These are phyloP conservation scores for Agapostemon virescens DNA, from an alignment of 2,888 invertebrate genomes.

Conservation along the genomic window DNA sequence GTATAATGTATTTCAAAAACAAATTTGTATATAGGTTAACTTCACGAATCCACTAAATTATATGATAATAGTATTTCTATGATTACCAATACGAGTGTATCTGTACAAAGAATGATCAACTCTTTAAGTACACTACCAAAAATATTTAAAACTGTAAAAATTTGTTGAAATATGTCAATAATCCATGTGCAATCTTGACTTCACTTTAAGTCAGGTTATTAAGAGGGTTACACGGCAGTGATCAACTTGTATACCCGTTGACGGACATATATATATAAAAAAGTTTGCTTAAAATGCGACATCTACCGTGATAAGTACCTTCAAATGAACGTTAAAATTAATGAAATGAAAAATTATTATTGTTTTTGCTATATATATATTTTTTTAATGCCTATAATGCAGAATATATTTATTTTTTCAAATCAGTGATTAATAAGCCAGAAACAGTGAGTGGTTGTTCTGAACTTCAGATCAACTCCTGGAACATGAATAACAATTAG, in stretches of 20 bases:
- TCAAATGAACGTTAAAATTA: slow-evolving; percentile 3
- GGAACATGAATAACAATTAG: too few relatives aligned
- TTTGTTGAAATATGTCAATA: slow-evolving; percentile 37
- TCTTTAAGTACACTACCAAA: slow-evolving; percentile 31
- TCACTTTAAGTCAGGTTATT: slow-evolving; percentile 56
- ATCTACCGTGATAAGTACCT: slow-evolving; percentile 31
- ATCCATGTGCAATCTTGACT: slow-evolving; percentile 56
- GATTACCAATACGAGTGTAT: slow-evolving; percentile 50
- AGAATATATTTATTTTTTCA: neutral
- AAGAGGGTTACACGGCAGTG: slow-evolving; percentile 62
- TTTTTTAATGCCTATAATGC: neutral
- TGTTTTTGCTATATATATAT: neutral
- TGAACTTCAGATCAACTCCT: too few relatives aligned
- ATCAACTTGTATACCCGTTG: slow-evolving; percentile 45
- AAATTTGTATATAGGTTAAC: slow-evolving; percentile 54
- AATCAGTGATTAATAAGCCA: neutral
- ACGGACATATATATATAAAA: neutral
- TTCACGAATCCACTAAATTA: slow-evolving; percentile 18
- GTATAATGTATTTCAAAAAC: slow-evolving; percentile 7
- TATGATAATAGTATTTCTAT: slow-evolving; percentile 16
- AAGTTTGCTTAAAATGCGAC: slow-evolving; percentile 22
- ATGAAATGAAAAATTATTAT: slow-evolving; percentile 1
- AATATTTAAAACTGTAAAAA: slow-evolving; percentile 31
- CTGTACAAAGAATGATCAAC: neutral
- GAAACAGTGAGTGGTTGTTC: too few relatives aligned